Percentiles rank a stretch among this genome's conserved stretches.
Evolutionary conservation across 92 coral and sea anemone genomes (phyloP).

Genomic region (Paragorgia papillata): DNA sequence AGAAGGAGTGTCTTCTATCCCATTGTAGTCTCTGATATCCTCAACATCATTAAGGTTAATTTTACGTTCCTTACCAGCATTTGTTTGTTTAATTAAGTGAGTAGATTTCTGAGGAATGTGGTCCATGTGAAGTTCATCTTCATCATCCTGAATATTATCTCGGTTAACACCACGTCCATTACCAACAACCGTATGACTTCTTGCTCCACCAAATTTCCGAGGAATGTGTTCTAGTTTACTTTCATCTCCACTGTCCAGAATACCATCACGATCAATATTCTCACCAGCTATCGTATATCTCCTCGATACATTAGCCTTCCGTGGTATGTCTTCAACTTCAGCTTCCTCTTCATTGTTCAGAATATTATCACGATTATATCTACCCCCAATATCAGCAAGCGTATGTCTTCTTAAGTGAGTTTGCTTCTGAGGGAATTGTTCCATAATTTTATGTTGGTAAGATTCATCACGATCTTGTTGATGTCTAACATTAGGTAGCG

Average conservation of each 20-base stretch:
- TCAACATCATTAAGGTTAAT: not conserved
- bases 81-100: not conserved
- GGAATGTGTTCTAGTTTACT: not conserved
- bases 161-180: not conserved
- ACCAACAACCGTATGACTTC: not conserved
- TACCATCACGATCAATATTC: not conserved
- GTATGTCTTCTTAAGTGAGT: not conserved
- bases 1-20: too few relatives aligned
- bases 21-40: not conserved
- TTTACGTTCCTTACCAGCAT: not conserved
- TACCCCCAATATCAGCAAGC: not conserved
- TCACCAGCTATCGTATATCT: conserved; percentile 3
- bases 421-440: not conserved
- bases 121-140: not conserved
- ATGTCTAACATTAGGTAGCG: not conserved
- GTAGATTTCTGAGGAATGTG: not conserved
- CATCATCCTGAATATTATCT: not conserved
- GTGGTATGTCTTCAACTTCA: not conserved
- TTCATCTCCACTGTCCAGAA: not conserved
- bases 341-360: not conserved
- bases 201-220: not conserved
- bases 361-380: not conserved
- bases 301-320: not conserved
- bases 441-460: not conserved
- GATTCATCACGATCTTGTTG: not conserved